Evolutionary conservation across 2,797 vertebrate species (phyloP).

Genomic region (Spondyliosoma cantharus): DNA sequence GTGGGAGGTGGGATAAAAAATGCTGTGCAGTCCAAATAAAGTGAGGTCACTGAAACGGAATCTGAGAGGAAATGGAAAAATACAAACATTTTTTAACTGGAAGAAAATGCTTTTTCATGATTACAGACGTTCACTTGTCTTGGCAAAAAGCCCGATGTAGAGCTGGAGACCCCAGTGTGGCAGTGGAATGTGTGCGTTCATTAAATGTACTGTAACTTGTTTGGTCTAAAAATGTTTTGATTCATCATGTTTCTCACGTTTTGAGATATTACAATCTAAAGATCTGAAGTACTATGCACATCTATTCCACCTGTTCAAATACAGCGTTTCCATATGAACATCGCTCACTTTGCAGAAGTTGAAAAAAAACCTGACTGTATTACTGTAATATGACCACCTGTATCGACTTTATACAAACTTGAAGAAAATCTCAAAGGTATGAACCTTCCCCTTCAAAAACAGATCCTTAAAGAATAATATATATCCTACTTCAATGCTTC

Average conservation of each 20-base stretch:
- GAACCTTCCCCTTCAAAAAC: neutral
- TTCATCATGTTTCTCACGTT: neutral
- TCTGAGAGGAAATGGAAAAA: constrained; percentile 41
- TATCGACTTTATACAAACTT: neutral
- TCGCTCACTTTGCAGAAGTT: neutral
- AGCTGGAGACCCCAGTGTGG: neutral
- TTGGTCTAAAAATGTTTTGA: neutral
- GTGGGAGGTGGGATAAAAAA: no score
- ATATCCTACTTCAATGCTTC: neutral
- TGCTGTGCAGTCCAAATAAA: no score
- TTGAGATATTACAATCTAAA: neutral
- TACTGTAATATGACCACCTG: neutral
- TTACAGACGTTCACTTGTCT: neutral
- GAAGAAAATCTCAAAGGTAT: neutral
- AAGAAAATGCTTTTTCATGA: constrained; percentile 1
- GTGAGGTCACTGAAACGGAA: neutral
- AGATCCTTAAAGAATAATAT: constrained; percentile 3
- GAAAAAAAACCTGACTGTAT: neutral
- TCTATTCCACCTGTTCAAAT: neutral
- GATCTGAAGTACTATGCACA: neutral
- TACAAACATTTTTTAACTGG: constrained; percentile 25
- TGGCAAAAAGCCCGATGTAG: neutral
- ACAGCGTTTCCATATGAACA: neutral
- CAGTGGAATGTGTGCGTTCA: neutral
- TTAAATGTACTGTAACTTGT: neutral